Conservation (phyloP, 2,113 vertebrate genomes). For the Gymnorhina tibicen region DNA sequence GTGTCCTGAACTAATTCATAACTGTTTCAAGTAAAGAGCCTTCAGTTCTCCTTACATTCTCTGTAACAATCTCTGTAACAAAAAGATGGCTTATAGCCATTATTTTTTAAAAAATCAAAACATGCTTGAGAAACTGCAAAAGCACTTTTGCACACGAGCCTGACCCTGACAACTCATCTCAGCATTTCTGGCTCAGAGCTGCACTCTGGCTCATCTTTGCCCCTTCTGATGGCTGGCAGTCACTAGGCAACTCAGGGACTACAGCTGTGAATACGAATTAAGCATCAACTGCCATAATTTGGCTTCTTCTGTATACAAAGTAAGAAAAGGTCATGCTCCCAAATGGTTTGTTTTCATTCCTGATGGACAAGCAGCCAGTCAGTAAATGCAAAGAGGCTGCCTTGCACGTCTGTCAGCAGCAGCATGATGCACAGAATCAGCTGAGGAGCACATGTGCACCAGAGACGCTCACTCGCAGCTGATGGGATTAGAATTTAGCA, state of each 20-base stretch:
- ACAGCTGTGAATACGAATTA: conserved; percentile 32
- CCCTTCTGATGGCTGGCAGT: background rate
- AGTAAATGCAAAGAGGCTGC: conserved; percentile 20
- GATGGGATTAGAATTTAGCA: conserved; percentile 55
- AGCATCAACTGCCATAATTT: conserved; percentile 25
- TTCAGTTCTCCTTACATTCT: background rate
- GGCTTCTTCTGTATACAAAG: background rate
- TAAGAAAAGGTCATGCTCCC: background rate
- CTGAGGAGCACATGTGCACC: conserved; percentile 54
- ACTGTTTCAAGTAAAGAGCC: background rate
- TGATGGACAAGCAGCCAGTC: conserved; percentile 56
- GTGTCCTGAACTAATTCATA: background rate
- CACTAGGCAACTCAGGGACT: conserved; percentile 50
- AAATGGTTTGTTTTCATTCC: conserved; percentile 44
- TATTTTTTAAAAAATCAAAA: background rate
- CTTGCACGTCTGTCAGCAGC: conserved; percentile 47
- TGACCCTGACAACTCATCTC: conserved; percentile 17
- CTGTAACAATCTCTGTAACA: background rate
- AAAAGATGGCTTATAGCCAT: background rate
- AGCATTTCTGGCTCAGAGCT: conserved; percentile 16
- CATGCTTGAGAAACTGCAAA: background rate
- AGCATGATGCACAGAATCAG: conserved; percentile 53
- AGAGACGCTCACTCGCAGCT: conserved; percentile 8
- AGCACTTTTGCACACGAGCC: background rate
- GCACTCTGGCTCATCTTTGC: background rate